These are phyloP conservation scores for Empis stercorea DNA, from an alignment of 2,888 invertebrate genomes.

Conservation along the genomic window DNA sequence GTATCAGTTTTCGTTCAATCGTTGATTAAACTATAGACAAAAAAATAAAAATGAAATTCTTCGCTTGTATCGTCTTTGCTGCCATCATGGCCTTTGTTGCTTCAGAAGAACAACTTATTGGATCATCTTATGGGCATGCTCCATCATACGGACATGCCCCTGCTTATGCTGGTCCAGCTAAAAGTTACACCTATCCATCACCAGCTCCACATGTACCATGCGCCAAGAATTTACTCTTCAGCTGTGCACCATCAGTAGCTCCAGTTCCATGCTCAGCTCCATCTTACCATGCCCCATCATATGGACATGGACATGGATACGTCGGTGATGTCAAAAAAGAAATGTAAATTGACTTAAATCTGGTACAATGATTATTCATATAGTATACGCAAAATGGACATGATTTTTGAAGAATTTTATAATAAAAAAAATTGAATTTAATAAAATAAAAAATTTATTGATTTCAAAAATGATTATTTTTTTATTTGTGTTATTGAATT, in stretches of 20 bases:
- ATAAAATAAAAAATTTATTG: too few relatives aligned
- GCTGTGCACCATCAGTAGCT: constrained; percentile 26
- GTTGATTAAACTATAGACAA: background rate
- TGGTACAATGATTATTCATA: too few relatives aligned
- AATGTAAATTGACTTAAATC: too few relatives aligned
- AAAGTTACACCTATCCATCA: background rate
- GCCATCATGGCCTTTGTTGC: background rate
- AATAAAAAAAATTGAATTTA: too few relatives aligned
- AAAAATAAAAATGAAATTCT: background rate
- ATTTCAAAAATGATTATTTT: too few relatives aligned
- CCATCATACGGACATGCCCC: background rate
- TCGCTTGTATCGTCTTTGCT: background rate
- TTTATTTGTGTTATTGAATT: too few relatives aligned
- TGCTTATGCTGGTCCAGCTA: background rate
- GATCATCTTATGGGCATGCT: background rate
- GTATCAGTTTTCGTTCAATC: too few relatives aligned
- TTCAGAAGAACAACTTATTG: background rate
- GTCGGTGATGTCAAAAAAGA: background rate
- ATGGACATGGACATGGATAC: background rate
- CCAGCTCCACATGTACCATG: constrained; percentile 16
- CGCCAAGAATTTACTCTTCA: constrained; percentile 27
- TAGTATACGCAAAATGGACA: too few relatives aligned
- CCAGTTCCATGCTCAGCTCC: constrained; percentile 23
- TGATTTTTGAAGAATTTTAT: too few relatives aligned
- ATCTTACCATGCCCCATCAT: background rate